These are phyloP conservation scores for Camponotus fellah DNA, from an alignment of 2,888 invertebrate genomes.

Conservation along the genomic window DNA sequence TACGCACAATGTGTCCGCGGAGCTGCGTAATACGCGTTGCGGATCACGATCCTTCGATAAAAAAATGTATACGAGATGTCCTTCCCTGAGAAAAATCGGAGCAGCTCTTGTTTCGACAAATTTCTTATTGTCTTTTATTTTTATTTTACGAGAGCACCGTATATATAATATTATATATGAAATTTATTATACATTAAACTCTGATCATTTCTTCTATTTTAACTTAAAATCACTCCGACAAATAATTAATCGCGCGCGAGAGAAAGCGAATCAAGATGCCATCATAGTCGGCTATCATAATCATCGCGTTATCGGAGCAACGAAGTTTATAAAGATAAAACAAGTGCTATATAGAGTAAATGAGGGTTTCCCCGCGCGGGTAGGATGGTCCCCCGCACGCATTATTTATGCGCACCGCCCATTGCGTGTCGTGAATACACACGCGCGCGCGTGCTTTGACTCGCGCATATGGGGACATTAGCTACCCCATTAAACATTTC, in stretches of 20 bases:
- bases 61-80: conserved; percentile 61
- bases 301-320: conserved; percentile 59
- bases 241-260: background rate
- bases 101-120: background rate
- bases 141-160: background rate
- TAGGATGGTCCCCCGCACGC: conserved; percentile 74
- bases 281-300: conserved; percentile 18
- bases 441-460: conserved; percentile 70
- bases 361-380: conserved; percentile 71
- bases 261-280: conserved; percentile 2
- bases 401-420: conserved; percentile 83
- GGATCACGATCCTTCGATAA: conserved; percentile 63
- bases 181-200: background rate
- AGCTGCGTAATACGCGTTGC: conserved; percentile 81
- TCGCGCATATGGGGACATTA: conserved; percentile 83
- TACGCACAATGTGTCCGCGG: conserved; percentile 85
- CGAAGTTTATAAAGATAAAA: conserved; percentile 30
- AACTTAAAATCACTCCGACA: background rate
- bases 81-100: conserved; percentile 30
- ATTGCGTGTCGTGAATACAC: conserved; percentile 79
- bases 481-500: conserved; percentile 84
- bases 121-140: background rate
- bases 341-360: conserved; percentile 69
- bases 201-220: background rate
- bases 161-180: background rate